Evolutionary conservation across 2,888 invertebrate species (phyloP).

Genomic region (Sinelater perroti): DNA sequence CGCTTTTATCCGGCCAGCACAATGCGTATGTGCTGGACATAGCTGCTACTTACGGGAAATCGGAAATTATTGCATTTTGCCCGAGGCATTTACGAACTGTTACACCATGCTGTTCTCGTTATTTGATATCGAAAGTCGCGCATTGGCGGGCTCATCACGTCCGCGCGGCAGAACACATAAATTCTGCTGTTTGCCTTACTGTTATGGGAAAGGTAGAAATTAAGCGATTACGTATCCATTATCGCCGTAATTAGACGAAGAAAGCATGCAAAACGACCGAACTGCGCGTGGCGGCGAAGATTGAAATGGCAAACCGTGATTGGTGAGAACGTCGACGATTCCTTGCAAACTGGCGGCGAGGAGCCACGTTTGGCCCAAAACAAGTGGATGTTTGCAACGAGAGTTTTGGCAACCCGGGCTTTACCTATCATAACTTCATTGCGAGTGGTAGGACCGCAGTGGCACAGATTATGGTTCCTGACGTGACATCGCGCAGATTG

Average conservation of each 20-base stretch:
- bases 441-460: conserved; percentile 16
- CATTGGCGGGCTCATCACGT: no score
- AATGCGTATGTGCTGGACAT: no score
- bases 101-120: not conserved
- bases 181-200: no score
- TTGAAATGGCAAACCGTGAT: conserved; percentile 34
- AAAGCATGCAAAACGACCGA: not conserved
- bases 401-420: no score
- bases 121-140: conserved; percentile 25
- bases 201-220: no score
- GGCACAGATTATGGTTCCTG: conserved; percentile 11
- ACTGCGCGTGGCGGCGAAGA: conserved; percentile 13
- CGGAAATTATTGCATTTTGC: no score
- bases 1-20: no score
- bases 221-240: not conserved
- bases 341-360: conserved; percentile 30
- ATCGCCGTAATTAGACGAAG: not conserved
- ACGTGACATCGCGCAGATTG: conserved; percentile 21
- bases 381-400: no score
- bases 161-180: no score
- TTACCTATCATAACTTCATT: conserved; percentile 36
- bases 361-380: conserved; percentile 23
- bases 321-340: conserved; percentile 7
- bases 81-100: conserved; percentile 6
- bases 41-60: no score